A percentile compares a stretch with the other conserved stretches of the same genome.
Conservation (phyloP, 2,888 invertebrate species). For the Tetranychus piercei region DNA sequence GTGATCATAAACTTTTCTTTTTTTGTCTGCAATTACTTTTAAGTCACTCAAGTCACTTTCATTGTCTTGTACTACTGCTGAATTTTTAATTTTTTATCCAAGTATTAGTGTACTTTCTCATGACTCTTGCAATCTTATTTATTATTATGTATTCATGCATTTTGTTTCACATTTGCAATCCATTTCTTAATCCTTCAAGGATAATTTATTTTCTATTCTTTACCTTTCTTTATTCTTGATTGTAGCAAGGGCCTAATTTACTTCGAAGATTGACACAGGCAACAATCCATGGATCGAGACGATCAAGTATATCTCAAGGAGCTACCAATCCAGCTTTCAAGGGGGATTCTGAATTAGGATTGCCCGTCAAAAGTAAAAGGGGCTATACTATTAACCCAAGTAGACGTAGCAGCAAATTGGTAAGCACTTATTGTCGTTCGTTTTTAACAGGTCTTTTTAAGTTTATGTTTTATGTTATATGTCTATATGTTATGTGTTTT, state of each 20-base stretch:
- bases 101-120: too few species aligned
- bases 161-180: too few species aligned
- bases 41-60: neutral
- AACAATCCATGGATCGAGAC: neutral
- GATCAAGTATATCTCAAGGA: slow-evolving; percentile 4
- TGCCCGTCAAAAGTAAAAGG: neutral
- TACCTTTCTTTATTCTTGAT: neutral
- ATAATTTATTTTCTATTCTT: too few species aligned
- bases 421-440: neutral
- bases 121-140: too few species aligned
- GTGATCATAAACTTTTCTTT: neutral
- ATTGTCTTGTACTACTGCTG: too few species aligned
- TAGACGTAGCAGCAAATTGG: neutral
- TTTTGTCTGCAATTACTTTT: neutral
- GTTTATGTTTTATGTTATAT: too few species aligned
- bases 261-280: slow-evolving; percentile 15
- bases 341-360: neutral
- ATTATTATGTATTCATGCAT: too few species aligned
- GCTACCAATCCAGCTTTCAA: neutral
- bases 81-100: too few species aligned
- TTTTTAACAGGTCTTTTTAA: too few species aligned
- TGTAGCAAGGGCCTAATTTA: neutral
- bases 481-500: too few species aligned
- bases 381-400: neutral
- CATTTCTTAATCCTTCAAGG: too few species aligned